Conservation (phyloP, 2,797 vertebrate genomes). For the Schizopygopsis pylzovi region DNA sequence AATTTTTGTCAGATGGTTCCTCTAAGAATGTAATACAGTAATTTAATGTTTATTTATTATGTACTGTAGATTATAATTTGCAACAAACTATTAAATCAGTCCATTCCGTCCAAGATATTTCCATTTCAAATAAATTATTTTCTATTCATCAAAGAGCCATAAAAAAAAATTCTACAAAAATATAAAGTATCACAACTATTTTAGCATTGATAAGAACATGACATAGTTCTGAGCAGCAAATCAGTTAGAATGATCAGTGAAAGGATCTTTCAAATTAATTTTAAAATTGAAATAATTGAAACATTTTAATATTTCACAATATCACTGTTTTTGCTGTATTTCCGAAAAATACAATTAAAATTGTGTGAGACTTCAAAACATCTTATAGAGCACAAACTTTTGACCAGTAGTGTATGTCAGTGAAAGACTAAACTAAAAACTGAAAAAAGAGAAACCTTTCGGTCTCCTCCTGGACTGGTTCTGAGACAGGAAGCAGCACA, state of each 20-base stretch:
- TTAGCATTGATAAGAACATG: not conserved
- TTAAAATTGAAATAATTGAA: not conserved
- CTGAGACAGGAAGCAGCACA: slow-evolving; percentile 1
- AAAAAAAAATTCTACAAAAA: not conserved
- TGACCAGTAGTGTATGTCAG: not conserved
- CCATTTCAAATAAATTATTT: not conserved
- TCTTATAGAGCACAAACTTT: not conserved
- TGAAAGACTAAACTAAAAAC: not conserved
- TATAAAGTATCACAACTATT: not conserved
- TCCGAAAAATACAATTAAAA: not conserved
- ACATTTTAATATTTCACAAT: not conserved
- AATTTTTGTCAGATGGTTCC: not conserved
- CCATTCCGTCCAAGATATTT: no score
- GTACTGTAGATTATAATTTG: no score
- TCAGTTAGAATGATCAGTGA: not conserved
- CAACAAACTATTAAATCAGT: no score
- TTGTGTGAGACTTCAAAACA: not conserved
- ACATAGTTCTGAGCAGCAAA: not conserved
- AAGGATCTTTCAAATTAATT: not conserved
- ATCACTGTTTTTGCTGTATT: not conserved
- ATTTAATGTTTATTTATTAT: no score
- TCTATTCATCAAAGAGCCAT: not conserved
- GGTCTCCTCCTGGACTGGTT: not conserved
- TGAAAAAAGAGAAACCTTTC: not conserved
- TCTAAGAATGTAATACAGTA: no score